phyloP scores from a whole-genome alignment of 2,797 vertebrate species.

The Bovichtus diacanthus region DNA sequence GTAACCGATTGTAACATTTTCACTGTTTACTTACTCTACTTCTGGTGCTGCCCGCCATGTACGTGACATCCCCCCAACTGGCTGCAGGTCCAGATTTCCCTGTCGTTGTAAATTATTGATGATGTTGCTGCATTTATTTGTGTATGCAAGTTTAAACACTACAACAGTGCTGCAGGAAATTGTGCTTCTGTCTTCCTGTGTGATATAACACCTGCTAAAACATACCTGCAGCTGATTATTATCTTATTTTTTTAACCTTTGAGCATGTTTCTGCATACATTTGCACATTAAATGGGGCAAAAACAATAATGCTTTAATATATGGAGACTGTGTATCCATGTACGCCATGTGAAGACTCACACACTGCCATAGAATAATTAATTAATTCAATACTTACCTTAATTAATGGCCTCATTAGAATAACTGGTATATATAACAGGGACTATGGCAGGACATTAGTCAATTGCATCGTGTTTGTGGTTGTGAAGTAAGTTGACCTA shows the following conservation, averaged over 20 bases:
- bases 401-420: constrained; percentile 49
- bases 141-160: background rate
- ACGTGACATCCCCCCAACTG: no score
- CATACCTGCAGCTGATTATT: constrained; percentile 1
- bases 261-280: background rate
- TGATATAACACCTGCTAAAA: background rate
- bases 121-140: background rate
- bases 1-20: no score
- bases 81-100: background rate
- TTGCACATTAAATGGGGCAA: constrained; percentile 3
- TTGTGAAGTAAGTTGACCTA: constrained; percentile 36
- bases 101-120: background rate
- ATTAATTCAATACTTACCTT: constrained; percentile 38
- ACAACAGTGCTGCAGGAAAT: no score
- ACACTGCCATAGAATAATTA: background rate
- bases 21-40: no score
- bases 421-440: constrained; percentile 28
- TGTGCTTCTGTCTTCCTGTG: no score
- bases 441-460: constrained; percentile 38
- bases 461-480: constrained; percentile 35
- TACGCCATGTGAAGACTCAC: background rate
- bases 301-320: background rate
- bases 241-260: no score
- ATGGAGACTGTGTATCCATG: background rate
- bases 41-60: no score